A percentile compares a stretch with the other conserved stretches of the same genome.
These are phyloP conservation scores for Brachyalestes nurse DNA, from an alignment of 2,797 vertebrate genomes.

Conservation along the genomic window DNA sequence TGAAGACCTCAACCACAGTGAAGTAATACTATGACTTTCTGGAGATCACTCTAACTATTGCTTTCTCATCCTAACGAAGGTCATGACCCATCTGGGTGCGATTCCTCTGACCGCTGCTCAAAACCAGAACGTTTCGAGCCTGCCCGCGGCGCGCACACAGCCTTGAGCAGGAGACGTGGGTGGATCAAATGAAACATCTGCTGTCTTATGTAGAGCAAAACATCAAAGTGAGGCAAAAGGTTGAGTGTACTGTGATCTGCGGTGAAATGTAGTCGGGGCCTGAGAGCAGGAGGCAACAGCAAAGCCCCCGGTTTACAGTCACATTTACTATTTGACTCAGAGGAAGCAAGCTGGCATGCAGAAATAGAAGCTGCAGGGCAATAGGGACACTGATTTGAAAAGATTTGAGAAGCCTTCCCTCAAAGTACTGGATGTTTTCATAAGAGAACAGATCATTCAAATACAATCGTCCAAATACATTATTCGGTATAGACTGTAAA, in stretches of 20 bases:
- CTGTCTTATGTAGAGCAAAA: neutral
- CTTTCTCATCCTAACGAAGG: neutral
- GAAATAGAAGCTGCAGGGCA: neutral
- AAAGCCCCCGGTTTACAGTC: neutral
- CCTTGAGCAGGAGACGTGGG: slow-evolving; percentile 5
- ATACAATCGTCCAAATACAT: too few relatives aligned
- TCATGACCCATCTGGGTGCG: neutral
- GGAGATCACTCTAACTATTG: neutral
- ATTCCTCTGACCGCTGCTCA: neutral
- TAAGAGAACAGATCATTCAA: neutral
- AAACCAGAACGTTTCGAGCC: neutral
- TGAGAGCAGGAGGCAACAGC: neutral
- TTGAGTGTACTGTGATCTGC: neutral
- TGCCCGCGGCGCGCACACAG: neutral
- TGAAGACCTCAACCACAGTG: neutral
- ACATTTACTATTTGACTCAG: slow-evolving; percentile 6
- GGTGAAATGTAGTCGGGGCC: neutral
- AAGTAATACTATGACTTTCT: neutral
- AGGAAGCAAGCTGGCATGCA: neutral
- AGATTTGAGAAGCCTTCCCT: neutral
- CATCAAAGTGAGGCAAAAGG: slow-evolving; percentile 23
- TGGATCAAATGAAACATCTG: slow-evolving; percentile 29
- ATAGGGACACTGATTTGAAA: neutral
- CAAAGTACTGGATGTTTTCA: neutral
- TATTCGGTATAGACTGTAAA: too few relatives aligned